A percentile compares a stretch with the other conserved stretches of the same genome.
These are phyloP conservation scores for Sebastes vulpes DNA, from an alignment of 2,797 vertebrate genomes.

Conservation along the genomic window DNA sequence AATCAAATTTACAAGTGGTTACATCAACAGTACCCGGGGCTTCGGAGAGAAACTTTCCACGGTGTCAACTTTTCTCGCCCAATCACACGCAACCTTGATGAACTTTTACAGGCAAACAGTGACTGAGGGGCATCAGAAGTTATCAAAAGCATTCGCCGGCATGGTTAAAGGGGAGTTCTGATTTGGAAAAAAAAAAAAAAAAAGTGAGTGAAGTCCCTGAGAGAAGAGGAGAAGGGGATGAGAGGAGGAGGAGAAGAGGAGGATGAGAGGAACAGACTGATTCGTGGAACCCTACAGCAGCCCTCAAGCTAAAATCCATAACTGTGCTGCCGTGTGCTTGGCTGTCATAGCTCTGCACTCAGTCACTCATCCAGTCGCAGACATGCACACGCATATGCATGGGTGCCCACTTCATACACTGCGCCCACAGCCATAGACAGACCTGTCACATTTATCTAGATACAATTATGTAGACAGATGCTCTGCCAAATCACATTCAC, in stretches of 20 bases:
- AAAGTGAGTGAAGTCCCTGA: slow-evolving; percentile 47
- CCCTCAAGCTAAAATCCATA: slow-evolving; percentile 83
- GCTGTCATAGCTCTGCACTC: slow-evolving; percentile 71
- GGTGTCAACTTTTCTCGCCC: slow-evolving; percentile 34
- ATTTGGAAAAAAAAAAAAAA: slow-evolving; percentile 37
- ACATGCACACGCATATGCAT: slow-evolving; percentile 19
- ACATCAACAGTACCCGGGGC: neutral
- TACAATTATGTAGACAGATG: neutral
- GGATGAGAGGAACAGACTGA: slow-evolving; percentile 75
- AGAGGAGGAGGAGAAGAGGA: slow-evolving; percentile 45
- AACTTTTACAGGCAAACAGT: slow-evolving; percentile 56
- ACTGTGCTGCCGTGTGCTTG: slow-evolving; percentile 59
- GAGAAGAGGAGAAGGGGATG: slow-evolving; percentile 39
- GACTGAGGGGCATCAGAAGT: slow-evolving; percentile 35
- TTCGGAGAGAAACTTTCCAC: slow-evolving; percentile 34
- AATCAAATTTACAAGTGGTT: slow-evolving; percentile 8
- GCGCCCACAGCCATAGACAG: neutral
- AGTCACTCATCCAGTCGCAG: slow-evolving; percentile 62
- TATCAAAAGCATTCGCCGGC: slow-evolving; percentile 47
- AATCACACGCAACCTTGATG: slow-evolving; percentile 52
- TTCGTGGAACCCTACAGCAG: slow-evolving; percentile 78
- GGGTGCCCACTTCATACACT: neutral
- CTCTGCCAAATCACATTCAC: neutral
- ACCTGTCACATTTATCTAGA: neutral
- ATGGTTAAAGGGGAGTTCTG: slow-evolving; percentile 58